phyloP scores from a whole-genome alignment of 2,797 vertebrate genomes.

The Coracias cyanogaster region DNA sequence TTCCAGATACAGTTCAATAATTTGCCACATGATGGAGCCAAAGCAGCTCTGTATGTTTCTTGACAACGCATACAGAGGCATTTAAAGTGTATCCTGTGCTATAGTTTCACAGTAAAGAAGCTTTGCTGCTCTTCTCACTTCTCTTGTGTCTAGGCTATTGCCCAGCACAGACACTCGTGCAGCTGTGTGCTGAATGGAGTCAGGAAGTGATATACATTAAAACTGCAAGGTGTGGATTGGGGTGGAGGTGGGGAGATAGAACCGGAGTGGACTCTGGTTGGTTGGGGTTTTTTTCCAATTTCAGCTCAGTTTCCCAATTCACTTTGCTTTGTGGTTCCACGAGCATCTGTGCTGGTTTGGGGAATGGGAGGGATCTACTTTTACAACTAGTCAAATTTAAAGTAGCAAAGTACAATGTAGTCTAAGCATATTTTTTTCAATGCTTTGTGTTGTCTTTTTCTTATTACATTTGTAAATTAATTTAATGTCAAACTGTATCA shows the following conservation, averaged over 20 bases:
- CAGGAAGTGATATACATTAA: neutral
- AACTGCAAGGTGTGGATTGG: neutral
- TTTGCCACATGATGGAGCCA: constrained; percentile 38
- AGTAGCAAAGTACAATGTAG: neutral
- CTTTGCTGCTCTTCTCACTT: neutral
- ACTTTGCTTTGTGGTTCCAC: neutral
- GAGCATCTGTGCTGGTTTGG: neutral
- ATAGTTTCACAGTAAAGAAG: neutral
- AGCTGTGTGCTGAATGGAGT: neutral
- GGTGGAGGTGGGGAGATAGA: neutral
- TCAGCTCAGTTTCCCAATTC: neutral
- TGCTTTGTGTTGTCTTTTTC: neutral
- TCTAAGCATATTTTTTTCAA: neutral
- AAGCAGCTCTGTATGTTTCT: neutral
- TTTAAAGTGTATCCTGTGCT: neutral
- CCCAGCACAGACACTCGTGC: neutral
- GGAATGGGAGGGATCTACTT: neutral
- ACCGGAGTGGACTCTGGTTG: neutral
- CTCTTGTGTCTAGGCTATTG: neutral
- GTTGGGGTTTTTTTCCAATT: neutral
- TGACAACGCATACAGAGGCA: neutral
- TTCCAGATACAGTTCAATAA: neutral
- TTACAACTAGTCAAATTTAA: neutral
- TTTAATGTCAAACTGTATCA: neutral
- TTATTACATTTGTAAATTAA: neutral